phyloP scores from a whole-genome alignment of 2,888 invertebrate species.

The Rhaphigaster nebulosa region DNA sequence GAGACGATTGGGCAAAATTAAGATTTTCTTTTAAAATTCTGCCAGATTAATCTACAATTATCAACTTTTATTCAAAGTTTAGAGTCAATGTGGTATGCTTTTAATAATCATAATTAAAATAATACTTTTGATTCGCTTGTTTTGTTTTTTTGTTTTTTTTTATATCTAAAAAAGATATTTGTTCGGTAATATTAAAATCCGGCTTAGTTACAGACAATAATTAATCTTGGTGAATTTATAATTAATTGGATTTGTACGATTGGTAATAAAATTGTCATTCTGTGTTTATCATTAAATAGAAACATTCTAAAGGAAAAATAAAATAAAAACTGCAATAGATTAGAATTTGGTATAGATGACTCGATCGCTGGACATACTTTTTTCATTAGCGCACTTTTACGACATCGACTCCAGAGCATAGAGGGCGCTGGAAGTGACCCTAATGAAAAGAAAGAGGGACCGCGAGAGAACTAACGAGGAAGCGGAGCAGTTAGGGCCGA shows the following conservation, averaged over 20 bases:
- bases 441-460: slow-evolving; percentile 17
- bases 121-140: no score
- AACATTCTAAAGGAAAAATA: not conserved
- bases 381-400: not conserved
- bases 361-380: not conserved
- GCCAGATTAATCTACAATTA: no score
- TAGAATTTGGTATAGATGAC: not conserved
- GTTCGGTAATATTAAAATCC: no score
- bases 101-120: no score
- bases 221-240: not conserved
- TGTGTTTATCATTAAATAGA: not conserved
- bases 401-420: not conserved
- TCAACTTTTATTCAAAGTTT: no score
- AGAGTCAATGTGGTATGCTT: no score
- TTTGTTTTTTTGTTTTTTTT: no score
- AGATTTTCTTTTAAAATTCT: no score
- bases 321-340: not conserved
- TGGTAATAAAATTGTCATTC: no score
- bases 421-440: not conserved
- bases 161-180: no score
- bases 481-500: slow-evolving; percentile 11
- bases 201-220: not conserved
- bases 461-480: slow-evolving; percentile 3
- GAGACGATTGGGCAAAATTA: no score
- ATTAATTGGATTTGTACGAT: not conserved